These are phyloP conservation scores for Blastobasis lacticolella DNA, from an alignment of 2,888 invertebrate genomes.

Conservation along the genomic window DNA sequence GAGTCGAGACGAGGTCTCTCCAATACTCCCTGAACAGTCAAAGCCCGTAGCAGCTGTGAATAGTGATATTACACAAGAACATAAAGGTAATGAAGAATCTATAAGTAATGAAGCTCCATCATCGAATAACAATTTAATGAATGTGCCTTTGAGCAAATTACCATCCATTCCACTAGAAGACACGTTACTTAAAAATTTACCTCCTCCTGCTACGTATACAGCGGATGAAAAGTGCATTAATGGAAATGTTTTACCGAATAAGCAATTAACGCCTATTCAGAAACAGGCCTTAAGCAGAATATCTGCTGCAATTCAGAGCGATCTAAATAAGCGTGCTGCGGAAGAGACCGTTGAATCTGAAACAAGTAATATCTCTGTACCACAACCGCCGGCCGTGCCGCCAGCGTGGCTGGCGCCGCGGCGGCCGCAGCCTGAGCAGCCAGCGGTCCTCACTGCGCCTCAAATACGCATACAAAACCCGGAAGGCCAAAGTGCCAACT, in stretches of 20 bases:
- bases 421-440: conserved; percentile 22
- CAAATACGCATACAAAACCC: conserved; percentile 49
- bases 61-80: conserved; percentile 19
- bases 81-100: neutral
- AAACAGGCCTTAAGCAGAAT: neutral
- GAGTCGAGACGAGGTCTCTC: conserved; percentile 58
- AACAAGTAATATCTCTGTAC: conserved; percentile 20
- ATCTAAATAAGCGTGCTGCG: too few species aligned
- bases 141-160: conserved; percentile 46
- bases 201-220: conserved; percentile 25
- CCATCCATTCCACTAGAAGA: conserved; percentile 54
- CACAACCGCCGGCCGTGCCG: conserved; percentile 59
- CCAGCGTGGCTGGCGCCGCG: conserved; percentile 51
- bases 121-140: conserved; percentile 26
- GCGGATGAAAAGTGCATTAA: conserved; percentile 15
- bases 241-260: neutral
- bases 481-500: conserved; percentile 31
- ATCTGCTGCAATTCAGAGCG: neutral
- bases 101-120: conserved; percentile 19
- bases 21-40: conserved; percentile 29
- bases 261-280: neutral
- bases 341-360: neutral
- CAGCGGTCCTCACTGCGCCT: conserved; percentile 27
- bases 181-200: conserved; percentile 29
- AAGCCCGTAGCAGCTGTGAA: conserved; percentile 16